phyloP scores from a whole-genome alignment of 2,113 vertebrate species.

The Leucoraja erinaceus region DNA sequence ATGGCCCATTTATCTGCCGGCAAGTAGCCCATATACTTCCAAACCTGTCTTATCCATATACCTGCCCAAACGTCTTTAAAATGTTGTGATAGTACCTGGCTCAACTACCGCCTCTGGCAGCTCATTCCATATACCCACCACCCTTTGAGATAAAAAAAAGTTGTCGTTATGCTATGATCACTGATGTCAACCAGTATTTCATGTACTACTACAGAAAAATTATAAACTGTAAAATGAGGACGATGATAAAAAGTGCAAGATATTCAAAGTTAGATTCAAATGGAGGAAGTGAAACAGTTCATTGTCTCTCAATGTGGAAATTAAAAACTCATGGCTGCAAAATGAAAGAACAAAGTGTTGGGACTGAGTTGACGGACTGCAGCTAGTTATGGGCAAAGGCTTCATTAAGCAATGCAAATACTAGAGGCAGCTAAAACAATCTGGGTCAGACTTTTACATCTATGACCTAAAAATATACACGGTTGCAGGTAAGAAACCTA shows the following conservation, averaged over 20 bases:
- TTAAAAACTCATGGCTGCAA: not conserved
- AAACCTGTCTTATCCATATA: too few species aligned
- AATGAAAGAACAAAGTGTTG: not conserved
- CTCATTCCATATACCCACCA: too few species aligned
- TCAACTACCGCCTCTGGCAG: too few species aligned
- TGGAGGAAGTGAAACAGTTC: not conserved
- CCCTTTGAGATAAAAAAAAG: too few species aligned
- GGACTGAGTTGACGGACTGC: not conserved
- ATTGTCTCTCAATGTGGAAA: not conserved
- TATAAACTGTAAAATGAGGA: not conserved
- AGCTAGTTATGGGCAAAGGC: not conserved
- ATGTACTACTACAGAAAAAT: not conserved
- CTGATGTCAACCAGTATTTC: too few species aligned
- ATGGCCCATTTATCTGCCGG: too few species aligned
- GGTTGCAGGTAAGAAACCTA: too few species aligned
- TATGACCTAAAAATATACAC: not conserved
- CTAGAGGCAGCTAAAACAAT: not conserved
- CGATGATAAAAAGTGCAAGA: not conserved
- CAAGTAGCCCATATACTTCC: too few species aligned
- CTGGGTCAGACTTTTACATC: not conserved
- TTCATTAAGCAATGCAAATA: not conserved
- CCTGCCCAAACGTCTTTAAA: too few species aligned
- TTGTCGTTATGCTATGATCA: too few species aligned
- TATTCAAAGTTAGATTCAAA: not conserved
- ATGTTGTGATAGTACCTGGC: too few species aligned